Base-by-base conservation (phyloP, 2,113 vertebrate species). In the Syrmaticus mikado region DNA sequence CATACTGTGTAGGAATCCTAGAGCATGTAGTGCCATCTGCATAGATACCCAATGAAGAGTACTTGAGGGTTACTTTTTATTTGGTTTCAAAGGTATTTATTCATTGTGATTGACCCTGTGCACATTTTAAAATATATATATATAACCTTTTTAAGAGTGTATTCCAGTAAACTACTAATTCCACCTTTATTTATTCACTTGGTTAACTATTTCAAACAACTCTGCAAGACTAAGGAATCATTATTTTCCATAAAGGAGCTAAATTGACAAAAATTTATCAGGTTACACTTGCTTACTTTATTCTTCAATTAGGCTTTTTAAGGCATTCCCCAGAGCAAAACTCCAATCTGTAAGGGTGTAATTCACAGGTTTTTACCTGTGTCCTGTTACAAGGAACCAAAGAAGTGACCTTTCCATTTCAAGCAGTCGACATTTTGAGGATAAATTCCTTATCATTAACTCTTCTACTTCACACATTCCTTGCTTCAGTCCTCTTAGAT, bases 361-460 rank as follows among this genome's bases (percentile, higher is more conserved):
- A 78, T 93, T 88, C 57, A 38, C 27, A 61, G 76, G 62, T 78
- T 94, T 78, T 91, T 88, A 46, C 34, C 53, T 52, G 40, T 18
- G 32, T 94, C 27, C 40, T 76, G 4, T 94, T 95, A 82, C 13
- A 67, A 90, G 15, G 41, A 83, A 94, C 65, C 55, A 85, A 34
- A 19, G 27, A 82, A 81, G 13, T 46, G 46, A 55, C 41, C 81
- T 79, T 80, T 46, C 19, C 19, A 24, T 77, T 92, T 94, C 52
- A 85, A 91, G 55, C 46, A 70, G 73, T 55, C 71, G 84, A 28
- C 41, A 57, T 85, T 93, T 92, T 71, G 87, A 94, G 76, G 46
- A 87, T 45, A 88, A 85, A 91, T 90, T 96, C 45, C 27, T 90
- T 90, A 85, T 94, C 87, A 90, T 94, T 95, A 92, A 80, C 70